These are phyloP conservation scores for Pyrrhia umbra DNA, from an alignment of 2,888 invertebrate genomes.

Conservation along the genomic window DNA sequence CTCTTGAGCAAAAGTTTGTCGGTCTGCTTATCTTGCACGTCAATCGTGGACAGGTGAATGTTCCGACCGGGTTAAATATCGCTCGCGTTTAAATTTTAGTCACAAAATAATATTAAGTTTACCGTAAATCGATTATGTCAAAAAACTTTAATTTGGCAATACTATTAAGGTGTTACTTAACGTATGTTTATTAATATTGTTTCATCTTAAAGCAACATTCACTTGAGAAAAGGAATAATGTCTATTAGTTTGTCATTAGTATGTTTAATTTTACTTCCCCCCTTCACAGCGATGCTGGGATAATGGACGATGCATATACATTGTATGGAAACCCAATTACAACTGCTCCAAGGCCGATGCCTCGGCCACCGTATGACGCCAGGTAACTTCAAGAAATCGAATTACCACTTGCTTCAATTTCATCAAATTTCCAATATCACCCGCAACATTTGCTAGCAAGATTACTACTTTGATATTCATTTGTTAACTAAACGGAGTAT, in stretches of 20 bases:
- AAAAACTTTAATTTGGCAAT: no score
- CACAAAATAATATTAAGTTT: no score
- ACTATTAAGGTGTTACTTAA: no score
- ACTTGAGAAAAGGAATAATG: neutral
- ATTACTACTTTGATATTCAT: neutral
- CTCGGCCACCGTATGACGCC: constrained; percentile 82
- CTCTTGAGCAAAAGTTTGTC: no score
- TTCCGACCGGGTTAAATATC: no score
- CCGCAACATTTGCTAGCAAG: neutral
- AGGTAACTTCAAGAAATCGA: constrained; percentile 72
- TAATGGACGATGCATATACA: constrained; percentile 83
- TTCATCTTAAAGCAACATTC: neutral
- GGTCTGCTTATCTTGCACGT: no score
- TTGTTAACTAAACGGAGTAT: neutral
- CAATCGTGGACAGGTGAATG: no score
- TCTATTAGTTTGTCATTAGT: neutral
- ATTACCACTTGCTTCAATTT: neutral
- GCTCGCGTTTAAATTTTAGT: no score
- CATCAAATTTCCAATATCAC: neutral
- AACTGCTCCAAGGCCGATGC: constrained; percentile 80
- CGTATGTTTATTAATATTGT: no score
- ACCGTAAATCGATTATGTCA: no score
- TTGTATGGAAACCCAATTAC: constrained; percentile 81
- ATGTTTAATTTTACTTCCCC: constrained; percentile 14
- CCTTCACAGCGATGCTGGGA: constrained; percentile 78